These are phyloP conservation scores for Erinaceus europaeus DNA, from an alignment of 2,113 vertebrate species.

Conservation along the genomic window DNA sequence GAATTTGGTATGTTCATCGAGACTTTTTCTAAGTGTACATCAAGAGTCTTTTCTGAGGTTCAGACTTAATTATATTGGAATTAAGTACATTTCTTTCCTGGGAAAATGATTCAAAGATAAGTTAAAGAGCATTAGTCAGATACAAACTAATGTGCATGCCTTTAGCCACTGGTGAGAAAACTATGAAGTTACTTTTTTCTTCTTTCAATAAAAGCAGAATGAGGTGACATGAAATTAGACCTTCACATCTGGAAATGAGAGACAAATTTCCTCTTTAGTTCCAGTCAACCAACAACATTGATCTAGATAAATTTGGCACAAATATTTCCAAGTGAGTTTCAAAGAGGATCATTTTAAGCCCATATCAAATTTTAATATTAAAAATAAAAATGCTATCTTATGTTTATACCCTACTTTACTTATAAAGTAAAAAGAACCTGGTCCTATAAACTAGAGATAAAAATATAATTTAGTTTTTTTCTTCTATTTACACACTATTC, in stretches of 20 bases:
- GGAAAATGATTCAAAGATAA: conserved; percentile 37
- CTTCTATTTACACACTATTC: conserved; percentile 27
- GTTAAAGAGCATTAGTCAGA: conserved; percentile 12
- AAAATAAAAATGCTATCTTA: background rate
- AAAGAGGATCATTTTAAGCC: too few species aligned
- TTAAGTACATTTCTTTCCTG: conserved; percentile 8
- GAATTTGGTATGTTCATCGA: background rate
- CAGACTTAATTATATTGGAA: conserved; percentile 30
- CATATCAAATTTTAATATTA: background rate
- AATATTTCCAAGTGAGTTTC: background rate
- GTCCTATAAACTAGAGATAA: background rate
- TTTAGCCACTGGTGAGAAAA: background rate
- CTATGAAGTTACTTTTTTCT: background rate
- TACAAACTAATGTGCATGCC: background rate
- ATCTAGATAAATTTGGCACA: background rate
- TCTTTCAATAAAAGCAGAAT: background rate
- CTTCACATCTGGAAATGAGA: background rate
- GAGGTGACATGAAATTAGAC: background rate
- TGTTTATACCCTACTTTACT: background rate
- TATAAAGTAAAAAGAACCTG: conserved; percentile 20
- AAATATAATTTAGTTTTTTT: conserved; percentile 14
- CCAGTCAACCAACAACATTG: background rate
- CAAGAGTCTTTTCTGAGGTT: background rate
- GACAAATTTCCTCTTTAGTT: background rate
- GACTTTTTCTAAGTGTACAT: too few species aligned